Percentiles rank a stretch among this genome's conserved stretches.
Evolutionary conservation across 2,888 invertebrate genomes (phyloP).

Genomic region (Cheilosia scutellata): DNA sequence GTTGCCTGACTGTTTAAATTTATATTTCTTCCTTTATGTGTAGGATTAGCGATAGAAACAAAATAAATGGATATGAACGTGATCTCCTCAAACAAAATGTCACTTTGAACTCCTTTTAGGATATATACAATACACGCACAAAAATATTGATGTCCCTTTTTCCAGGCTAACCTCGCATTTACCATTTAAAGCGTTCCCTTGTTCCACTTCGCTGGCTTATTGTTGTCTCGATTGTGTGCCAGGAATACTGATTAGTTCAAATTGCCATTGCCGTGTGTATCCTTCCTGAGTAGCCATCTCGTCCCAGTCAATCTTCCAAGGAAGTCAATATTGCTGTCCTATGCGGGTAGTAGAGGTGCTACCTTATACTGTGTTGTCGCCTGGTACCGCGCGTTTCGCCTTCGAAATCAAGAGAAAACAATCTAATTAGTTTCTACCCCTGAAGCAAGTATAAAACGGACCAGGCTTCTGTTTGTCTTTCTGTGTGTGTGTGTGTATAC

Average conservation of each 20-base stretch:
- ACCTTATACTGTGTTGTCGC: neutral
- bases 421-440: constrained; percentile 72
- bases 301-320: constrained; percentile 63
- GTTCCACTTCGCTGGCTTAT: constrained; percentile 71
- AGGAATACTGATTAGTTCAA: constrained; percentile 72
- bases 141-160: constrained; percentile 55
- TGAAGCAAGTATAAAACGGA: constrained; percentile 48
- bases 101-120: constrained; percentile 58
- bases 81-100: constrained; percentile 56
- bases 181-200: constrained; percentile 72
- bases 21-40: constrained; percentile 37
- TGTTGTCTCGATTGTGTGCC: constrained; percentile 65
- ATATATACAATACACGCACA: constrained; percentile 27
- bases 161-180: constrained; percentile 37
- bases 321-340: constrained; percentile 70
- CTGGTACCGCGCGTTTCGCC: constrained; percentile 36
- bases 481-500: neutral
- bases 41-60: constrained; percentile 20
- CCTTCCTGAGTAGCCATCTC: constrained; percentile 37
- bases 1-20: constrained; percentile 35
- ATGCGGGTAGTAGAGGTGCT: constrained; percentile 7
- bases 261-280: constrained; percentile 64
- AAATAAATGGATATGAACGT: constrained; percentile 50
- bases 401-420: constrained; percentile 71
- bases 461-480: constrained; percentile 10